Base-by-base conservation (phyloP, 2,888 invertebrate genomes). In the Nasonia oneida region DNA sequence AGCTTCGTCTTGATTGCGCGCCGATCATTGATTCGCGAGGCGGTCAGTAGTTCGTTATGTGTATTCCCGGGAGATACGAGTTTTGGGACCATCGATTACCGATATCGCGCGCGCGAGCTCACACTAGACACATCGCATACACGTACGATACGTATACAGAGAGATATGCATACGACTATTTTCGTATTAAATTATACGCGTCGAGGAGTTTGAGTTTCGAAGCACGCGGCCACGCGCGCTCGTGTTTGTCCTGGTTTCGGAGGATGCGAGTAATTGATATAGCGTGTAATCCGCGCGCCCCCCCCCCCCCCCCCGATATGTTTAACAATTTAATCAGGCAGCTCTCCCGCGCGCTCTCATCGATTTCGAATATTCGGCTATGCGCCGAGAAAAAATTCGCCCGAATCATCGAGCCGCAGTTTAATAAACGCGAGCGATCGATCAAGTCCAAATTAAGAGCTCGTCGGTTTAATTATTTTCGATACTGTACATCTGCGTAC, bases 41-140 rank as follows among this genome's bases (percentile, higher is more conserved):
- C 39, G 47, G 73, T 61, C 15, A 18, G 67, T 83, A 53, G 50
- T 82, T 84, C 75, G 78, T 82, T 83, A 74, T 47, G n/a, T n/a
- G 18, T 64, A 61, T 74, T 47, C 64, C 37, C 81, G 74, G 73
- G 70, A 80, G 61, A 84, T 70, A 83, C 76, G 74, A 39, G 75
- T 89, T 90, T 87, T 71, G 89, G 89, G 89, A 90, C 88, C 89
- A 89, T 87, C 87, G 84, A 87, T 87, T 81, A 77, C 85, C 85
- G 81, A 88, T 86, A 83, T 76, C 47, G 47, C 76, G 74, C 73
- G 39, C n/a, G 47, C 12, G n/a, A 37, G 71, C 37, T 15, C 37
- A 77, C 73, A 61, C 23, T 61, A 61, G 57, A 61, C 57, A 61
- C 57, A 23, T 61, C n/a, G n/a, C 57, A 74, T 33, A 23, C 75